These are phyloP conservation scores for Bembecia ichneumoniformis DNA, from an alignment of 2,888 invertebrate species.

Conservation along the genomic window DNA sequence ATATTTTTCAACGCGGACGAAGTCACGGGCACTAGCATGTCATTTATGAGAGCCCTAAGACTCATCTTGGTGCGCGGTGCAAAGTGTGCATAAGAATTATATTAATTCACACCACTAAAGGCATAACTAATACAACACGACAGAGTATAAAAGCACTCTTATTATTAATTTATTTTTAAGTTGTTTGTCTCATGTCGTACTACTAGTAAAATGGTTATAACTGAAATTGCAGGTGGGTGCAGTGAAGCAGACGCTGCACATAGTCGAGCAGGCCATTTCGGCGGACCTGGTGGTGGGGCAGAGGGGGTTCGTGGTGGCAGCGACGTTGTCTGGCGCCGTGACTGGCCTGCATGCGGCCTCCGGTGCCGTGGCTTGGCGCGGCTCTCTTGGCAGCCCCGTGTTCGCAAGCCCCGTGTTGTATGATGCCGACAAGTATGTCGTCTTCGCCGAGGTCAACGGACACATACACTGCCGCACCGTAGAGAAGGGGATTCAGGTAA, in stretches of 20 bases:
- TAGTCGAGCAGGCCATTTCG: constrained; percentile 60
- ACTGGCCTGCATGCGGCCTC: constrained; percentile 63
- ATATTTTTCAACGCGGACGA: no score
- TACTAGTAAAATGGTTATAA: no score
- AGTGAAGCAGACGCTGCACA: constrained; percentile 35
- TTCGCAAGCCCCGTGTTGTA: constrained; percentile 76
- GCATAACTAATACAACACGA: no score
- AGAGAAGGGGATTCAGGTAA: constrained; percentile 64
- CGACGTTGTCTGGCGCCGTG: constrained; percentile 74
- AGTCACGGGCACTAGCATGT: no score
- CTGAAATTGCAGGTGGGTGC: constrained; percentile 59
- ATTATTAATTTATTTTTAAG: no score
- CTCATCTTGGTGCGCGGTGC: no score
- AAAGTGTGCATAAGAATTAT: no score
- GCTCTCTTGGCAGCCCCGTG: constrained; percentile 72
- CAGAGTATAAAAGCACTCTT: no score
- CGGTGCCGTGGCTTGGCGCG: constrained; percentile 73
- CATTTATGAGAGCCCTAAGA: no score
- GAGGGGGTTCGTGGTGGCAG: constrained; percentile 51
- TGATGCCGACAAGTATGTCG: constrained; percentile 63
- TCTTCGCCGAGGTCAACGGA: constrained; percentile 72
- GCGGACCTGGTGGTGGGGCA: constrained; percentile 56
- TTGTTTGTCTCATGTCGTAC: no score
- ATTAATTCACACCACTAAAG: no score
- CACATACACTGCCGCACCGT: constrained; percentile 66